phyloP scores from a whole-genome alignment of 2,797 vertebrate genomes.

The Apogon talboti region DNA sequence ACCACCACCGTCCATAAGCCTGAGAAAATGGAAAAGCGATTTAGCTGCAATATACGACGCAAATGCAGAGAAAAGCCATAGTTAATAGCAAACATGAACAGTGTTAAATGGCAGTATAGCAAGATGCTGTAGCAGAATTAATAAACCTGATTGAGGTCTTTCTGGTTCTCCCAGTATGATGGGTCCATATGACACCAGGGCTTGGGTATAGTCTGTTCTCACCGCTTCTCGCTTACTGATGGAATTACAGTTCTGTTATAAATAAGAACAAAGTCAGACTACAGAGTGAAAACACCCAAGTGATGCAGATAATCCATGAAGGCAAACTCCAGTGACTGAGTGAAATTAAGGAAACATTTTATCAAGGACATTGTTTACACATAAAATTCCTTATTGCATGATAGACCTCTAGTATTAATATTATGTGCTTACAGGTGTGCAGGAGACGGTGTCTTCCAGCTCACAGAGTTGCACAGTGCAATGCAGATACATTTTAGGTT shows the following conservation, averaged over 20 bases:
- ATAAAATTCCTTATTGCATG: no score
- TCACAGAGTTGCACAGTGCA: constrained; percentile 82
- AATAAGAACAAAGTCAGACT: not conserved
- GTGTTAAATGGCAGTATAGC: no score
- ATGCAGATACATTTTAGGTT: constrained; percentile 82
- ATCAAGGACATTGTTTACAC: no score
- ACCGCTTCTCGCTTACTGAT: constrained; percentile 76
- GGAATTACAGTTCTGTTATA: constrained; percentile 77
- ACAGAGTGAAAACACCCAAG: not conserved
- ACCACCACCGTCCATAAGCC: constrained; percentile 70
- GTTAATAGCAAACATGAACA: not conserved
- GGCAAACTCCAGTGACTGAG: no score
- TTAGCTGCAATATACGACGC: not conserved
- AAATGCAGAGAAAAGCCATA: not conserved
- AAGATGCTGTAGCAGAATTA: no score
- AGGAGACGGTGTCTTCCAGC: constrained; percentile 67
- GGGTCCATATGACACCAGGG: constrained; percentile 82
- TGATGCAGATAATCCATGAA: no score
- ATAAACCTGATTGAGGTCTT: constrained; percentile 56
- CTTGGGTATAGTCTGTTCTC: constrained; percentile 45
- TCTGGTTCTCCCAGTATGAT: constrained; percentile 75
- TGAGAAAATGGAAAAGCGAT: constrained; percentile 38
- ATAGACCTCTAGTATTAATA: no score
- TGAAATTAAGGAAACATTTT: no score
- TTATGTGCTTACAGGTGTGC: constrained; percentile 73